Evolutionary conservation across 64 coral and sea anemone species (phyloP).

Genomic region (Porites lutea): DNA sequence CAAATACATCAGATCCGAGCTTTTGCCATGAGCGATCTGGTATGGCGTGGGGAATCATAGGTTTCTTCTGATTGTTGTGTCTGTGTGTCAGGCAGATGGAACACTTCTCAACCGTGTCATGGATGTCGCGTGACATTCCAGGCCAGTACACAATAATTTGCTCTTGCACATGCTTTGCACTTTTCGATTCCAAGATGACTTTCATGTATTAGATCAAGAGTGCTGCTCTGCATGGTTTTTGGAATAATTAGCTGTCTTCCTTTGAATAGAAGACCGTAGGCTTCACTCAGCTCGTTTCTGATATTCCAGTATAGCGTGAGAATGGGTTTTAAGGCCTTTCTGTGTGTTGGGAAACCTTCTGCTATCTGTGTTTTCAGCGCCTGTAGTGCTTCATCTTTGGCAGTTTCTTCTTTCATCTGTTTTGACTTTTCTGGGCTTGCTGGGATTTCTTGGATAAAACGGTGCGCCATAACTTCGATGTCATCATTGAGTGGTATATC

Average conservation of each 20-base stretch:
- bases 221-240: not conserved
- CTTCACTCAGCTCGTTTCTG: constrained; percentile 23
- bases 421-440: constrained; percentile 31
- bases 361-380: constrained; percentile 1
- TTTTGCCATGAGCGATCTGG: not conserved
- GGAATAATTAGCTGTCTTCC: constrained; percentile 23
- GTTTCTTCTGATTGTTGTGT: not conserved
- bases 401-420: constrained; percentile 18
- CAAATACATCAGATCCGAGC: not conserved
- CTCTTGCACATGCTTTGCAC: constrained; percentile 30
- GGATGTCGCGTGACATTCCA: not conserved
- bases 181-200: constrained; percentile 39
- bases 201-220: constrained; percentile 14
- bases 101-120: not conserved
- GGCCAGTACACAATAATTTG: constrained; percentile 27
- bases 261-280: constrained; percentile 55
- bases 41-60: not conserved
- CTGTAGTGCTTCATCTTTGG: not conserved
- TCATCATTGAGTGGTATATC: constrained; percentile 1
- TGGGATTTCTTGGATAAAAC: constrained; percentile 4
- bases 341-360: constrained; percentile 40
- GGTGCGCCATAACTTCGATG: constrained; percentile 13
- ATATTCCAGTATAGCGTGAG: constrained; percentile 33
- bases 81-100: not conserved
- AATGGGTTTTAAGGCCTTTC: not conserved